These are phyloP conservation scores for Dascyllus trimaculatus DNA, from an alignment of 2,113 vertebrate genomes.

Conservation along the genomic window DNA sequence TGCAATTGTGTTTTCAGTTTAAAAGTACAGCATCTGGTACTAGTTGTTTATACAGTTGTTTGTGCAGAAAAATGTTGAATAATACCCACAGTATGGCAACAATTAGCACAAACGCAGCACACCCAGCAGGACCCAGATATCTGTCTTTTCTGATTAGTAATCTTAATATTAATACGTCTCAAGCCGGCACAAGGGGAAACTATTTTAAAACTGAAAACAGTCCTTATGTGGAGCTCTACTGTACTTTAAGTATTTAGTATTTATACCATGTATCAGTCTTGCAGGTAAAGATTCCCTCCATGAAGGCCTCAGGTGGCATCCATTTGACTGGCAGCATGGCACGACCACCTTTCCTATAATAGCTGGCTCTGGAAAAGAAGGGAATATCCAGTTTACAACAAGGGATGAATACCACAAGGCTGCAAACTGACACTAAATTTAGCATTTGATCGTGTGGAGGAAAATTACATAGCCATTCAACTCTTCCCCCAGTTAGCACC, in stretches of 20 bases:
- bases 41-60: conserved; percentile 9
- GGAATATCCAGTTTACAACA: too few species aligned
- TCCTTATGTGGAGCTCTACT: neutral
- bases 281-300: conserved; percentile 95
- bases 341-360: conserved; percentile 91
- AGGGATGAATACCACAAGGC: too few species aligned
- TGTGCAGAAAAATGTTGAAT: neutral
- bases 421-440: too few species aligned
- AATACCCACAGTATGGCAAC: neutral
- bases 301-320: conserved; percentile 95
- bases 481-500: conserved; percentile 4
- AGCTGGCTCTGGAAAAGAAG: conserved; percentile 87
- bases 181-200: neutral
- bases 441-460: neutral
- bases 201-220: neutral
- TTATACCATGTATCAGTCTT: conserved; percentile 95
- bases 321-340: conserved; percentile 95
- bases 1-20: neutral
- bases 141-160: neutral
- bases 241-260: neutral
- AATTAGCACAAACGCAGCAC: neutral
- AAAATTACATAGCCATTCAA: conserved; percentile 26
- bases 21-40: conserved; percentile 1
- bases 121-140: neutral
- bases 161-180: neutral